Evolutionary conservation across 1,140 invertebrate species (phyloP).

Genomic region (Pseudomyrmex sp.): DNA sequence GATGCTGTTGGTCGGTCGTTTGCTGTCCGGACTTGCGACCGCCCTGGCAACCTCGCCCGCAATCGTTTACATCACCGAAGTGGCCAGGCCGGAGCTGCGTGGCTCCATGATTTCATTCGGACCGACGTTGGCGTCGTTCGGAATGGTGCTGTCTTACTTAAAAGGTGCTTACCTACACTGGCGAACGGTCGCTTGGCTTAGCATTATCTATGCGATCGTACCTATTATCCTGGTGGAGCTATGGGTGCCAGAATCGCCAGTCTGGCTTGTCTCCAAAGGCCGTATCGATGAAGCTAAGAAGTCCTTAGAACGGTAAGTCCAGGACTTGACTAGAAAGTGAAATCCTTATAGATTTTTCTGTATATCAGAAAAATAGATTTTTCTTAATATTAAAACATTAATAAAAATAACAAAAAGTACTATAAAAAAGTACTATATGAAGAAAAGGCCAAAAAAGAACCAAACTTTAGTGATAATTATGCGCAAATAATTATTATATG

Average conservation of each 20-base stretch:
- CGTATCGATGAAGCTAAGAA: conserved; percentile 85
- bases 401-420: no score
- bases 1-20: conserved; percentile 87
- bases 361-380: not conserved
- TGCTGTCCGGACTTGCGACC: conserved; percentile 87
- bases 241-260: conserved; percentile 90
- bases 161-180: conserved; percentile 87
- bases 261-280: conserved; percentile 87
- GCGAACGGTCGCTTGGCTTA: conserved; percentile 86
- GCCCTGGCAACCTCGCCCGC: conserved; percentile 87
- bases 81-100: conserved; percentile 86
- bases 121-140: conserved; percentile 86
- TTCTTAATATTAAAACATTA: not conserved
- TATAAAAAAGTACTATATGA: no score
- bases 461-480: no score
- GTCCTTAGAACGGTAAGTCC: conserved; percentile 84
- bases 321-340: not conserved
- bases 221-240: conserved; percentile 86
- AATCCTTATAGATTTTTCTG: not conserved
- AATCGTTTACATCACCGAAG: conserved; percentile 88
- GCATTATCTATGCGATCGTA: conserved; percentile 85
- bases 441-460: no score
- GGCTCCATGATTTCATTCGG: conserved; percentile 86
- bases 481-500: not conserved
- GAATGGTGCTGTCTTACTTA: conserved; percentile 86